These are phyloP conservation scores for Papilio polyxenes DNA, from an alignment of 1,140 invertebrate genomes.

Conservation along the genomic window DNA sequence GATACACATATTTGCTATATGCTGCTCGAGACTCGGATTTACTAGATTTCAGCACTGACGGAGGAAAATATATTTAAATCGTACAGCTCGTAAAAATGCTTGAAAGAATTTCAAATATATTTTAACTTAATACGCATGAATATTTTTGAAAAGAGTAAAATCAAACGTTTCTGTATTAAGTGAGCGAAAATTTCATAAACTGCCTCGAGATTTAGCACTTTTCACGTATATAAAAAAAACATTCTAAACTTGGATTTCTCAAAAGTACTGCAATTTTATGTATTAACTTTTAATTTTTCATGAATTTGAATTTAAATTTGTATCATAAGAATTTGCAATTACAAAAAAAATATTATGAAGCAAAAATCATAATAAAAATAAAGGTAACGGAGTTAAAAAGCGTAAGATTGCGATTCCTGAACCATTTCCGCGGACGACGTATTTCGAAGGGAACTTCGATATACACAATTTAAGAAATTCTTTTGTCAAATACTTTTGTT, in stretches of 20 bases:
- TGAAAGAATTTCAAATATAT: slow-evolving; percentile 13
- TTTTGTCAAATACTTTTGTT: not conserved
- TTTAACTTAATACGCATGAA: slow-evolving; percentile 1
- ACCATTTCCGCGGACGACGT: not conserved
- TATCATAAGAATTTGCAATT: not conserved
- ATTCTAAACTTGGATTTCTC: too few relatives aligned
- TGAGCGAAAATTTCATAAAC: not conserved
- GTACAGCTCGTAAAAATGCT: slow-evolving; percentile 12
- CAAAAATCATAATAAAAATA: not conserved
- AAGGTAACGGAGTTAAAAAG: slow-evolving; percentile 11
- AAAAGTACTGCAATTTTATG: too few relatives aligned
- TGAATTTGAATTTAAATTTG: not conserved
- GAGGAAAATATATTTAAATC: slow-evolving; percentile 22
- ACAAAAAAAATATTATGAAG: not conserved
- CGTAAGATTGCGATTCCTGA: slow-evolving; percentile 21
- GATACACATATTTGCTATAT: slow-evolving; percentile 17
- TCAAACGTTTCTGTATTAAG: not conserved
- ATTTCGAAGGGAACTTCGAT: not conserved
- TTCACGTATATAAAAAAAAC: not conserved
- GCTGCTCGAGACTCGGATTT: slow-evolving; percentile 3
- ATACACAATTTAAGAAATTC: not conserved
- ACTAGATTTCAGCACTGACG: slow-evolving; percentile 22
- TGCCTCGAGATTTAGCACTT: not conserved
- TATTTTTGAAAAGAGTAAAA: not conserved
- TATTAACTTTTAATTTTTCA: too few relatives aligned